A percentile compares a stretch with the other conserved stretches of the same genome.
Evolutionary conservation across 1,140 invertebrate genomes (phyloP).

Genomic region (Tetranychus urticae): DNA sequence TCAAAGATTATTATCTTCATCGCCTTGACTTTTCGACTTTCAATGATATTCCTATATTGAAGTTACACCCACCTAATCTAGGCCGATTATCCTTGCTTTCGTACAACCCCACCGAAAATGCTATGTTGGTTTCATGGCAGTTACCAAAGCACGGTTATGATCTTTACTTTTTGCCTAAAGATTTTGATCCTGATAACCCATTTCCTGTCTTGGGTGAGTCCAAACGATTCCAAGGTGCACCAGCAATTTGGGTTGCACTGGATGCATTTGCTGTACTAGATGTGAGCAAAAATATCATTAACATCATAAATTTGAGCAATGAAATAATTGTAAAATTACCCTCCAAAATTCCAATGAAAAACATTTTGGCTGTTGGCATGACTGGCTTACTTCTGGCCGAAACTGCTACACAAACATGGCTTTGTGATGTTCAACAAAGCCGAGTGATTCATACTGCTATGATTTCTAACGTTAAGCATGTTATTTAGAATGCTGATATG

Average conservation of each 20-base stretch:
- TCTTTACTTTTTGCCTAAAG: slow-evolving; percentile 64
- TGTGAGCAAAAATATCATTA: slow-evolving; percentile 49
- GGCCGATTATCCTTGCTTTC: slow-evolving; percentile 31
- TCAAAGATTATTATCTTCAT: slow-evolving; percentile 76
- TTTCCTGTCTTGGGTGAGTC: slow-evolving; percentile 32
- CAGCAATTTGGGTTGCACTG: slow-evolving; percentile 89
- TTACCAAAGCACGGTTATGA: slow-evolving; percentile 66
- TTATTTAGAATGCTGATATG: slow-evolving; percentile 92
- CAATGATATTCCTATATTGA: slow-evolving; percentile 78
- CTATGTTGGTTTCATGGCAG: slow-evolving; percentile 54
- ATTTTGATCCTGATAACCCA: slow-evolving; percentile 26
- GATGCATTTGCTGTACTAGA: slow-evolving; percentile 96
- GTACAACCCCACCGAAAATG: slow-evolving; percentile 85
- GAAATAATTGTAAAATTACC: slow-evolving; percentile 90
- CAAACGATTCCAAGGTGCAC: slow-evolving; percentile 66
- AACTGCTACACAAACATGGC: too few species aligned
- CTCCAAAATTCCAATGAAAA: slow-evolving; percentile 56
- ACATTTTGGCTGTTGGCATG: slow-evolving; percentile 84
- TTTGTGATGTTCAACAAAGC: too few species aligned
- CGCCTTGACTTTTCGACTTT: slow-evolving; percentile 74
- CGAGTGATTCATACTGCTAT: slow-evolving; percentile 75
- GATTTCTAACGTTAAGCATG: slow-evolving; percentile 75
- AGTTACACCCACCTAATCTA: slow-evolving; percentile 34
- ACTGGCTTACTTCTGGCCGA: slow-evolving; percentile 81
- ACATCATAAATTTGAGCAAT: slow-evolving; percentile 94